Base-by-base conservation (phyloP, 2,113 vertebrate genomes). In the Parus major region DNA sequence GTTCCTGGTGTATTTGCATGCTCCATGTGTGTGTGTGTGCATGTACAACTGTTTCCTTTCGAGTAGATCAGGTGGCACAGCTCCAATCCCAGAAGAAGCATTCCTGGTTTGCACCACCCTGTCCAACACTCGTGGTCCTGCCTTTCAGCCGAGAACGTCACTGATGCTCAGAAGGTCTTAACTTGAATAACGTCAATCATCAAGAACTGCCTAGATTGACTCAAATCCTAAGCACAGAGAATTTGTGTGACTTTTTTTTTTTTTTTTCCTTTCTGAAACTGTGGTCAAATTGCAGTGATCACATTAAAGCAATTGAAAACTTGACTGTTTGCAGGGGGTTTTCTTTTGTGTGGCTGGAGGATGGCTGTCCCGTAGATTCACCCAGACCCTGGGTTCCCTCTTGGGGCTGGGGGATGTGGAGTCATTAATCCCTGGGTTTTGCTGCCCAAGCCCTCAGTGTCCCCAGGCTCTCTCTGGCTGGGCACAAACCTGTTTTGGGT, bases 291-390 rank as follows among this genome's bases (percentile, higher is more conserved):
- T 71, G 84, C 92, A 86, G 68, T 57, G 89, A 95, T 97, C 96
- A 96, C 96, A 97, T 96, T 97, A 93, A 96, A 97, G 68, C 25
- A 9, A 76, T 79, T 95, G 88, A 92, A 96, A 97, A 93, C 73
- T n/a, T 57, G 63, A 77, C 52, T 77, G 52, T 55, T 90, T 94
- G 86, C 82, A 94, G 71, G 87, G 94, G 49, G 90, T 88, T 95
- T 97, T 93, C 84, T 91, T 91, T 60, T 11, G n/a, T 77, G 61
- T 81, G 66, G 41, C n/a, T 50, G 60, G 57, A 70, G 59, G 83
- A 20, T 71, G 79, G 80, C 15, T 71, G 57, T 72, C 42, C 88
- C 25, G 16, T 22, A 42, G 81, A 3, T 82, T 80, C 22, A n/a
- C 65, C 60, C 68, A 82, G 65, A 17, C 33, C 25, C 16, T 11